Evolutionary conservation across 1,140 invertebrate species (phyloP).

Genomic region (Ylistrum balloti): DNA sequence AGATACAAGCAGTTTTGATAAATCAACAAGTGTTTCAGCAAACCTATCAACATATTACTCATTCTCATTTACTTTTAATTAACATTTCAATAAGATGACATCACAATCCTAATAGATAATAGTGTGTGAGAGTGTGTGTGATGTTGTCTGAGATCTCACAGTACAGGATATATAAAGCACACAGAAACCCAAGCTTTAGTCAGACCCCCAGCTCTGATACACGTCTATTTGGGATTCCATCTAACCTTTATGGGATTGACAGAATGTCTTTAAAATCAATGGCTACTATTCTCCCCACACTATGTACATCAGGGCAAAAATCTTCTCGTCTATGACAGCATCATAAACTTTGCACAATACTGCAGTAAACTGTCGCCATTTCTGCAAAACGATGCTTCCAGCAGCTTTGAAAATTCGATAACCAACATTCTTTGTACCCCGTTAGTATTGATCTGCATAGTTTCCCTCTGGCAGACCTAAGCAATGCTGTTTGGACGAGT

Average conservation of each 20-base stretch:
- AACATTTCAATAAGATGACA: not conserved
- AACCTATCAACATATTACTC: too few species aligned
- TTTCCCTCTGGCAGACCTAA: not conserved
- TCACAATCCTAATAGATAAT: not conserved
- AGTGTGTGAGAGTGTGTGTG: too few species aligned
- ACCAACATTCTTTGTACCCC: slow-evolving; percentile 9
- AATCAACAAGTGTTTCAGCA: too few species aligned
- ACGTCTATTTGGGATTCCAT: not conserved
- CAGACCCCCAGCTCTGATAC: not conserved
- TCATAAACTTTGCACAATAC: slow-evolving; percentile 13
- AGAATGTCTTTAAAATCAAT: not conserved
- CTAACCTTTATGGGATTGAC: slow-evolving; percentile 10
- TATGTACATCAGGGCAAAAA: not conserved
- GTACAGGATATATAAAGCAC: not conserved
- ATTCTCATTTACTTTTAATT: too few species aligned
- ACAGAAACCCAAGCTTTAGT: not conserved
- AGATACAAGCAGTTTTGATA: too few species aligned
- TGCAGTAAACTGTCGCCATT: slow-evolving; percentile 5
- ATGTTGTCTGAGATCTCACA: not conserved
- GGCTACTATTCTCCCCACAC: not conserved
- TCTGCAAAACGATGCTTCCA: slow-evolving; percentile 7
- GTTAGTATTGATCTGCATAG: not conserved
- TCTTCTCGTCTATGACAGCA: not conserved
- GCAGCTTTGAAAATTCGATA: slow-evolving; percentile 34
- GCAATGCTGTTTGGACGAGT: slow-evolving; percentile 10